Evolutionary conservation across 92 coral and sea anemone genomes (phyloP).

Genomic region (Porites evermanni): DNA sequence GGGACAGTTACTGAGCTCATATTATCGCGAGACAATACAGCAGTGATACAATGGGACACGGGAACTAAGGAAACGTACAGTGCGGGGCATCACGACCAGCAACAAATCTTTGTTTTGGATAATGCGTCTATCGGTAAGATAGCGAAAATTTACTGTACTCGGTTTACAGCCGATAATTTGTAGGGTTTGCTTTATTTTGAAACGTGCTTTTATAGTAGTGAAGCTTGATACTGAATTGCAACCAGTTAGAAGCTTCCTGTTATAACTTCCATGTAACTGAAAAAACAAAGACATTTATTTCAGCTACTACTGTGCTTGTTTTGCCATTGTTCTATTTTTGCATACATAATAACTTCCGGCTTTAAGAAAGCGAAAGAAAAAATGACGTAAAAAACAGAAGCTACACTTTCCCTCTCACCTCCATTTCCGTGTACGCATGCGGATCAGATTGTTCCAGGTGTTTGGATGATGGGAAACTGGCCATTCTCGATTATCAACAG

Average conservation of each 20-base stretch:
- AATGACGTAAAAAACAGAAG: too few relatives aligned
- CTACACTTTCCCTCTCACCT: too few relatives aligned
- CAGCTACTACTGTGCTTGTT: too few relatives aligned
- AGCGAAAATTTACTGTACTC: neutral
- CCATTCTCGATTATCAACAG: too few relatives aligned
- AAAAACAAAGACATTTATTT: too few relatives aligned
- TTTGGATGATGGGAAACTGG: too few relatives aligned
- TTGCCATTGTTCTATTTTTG: too few relatives aligned
- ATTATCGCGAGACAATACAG: constrained; percentile 26
- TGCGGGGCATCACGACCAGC: constrained; percentile 27
- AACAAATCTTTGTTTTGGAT: constrained; percentile 39
- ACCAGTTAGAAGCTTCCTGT: too few relatives aligned
- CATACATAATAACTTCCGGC: neutral
- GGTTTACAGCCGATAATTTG: neutral
- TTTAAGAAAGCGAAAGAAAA: neutral
- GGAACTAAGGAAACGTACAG: constrained; percentile 32
- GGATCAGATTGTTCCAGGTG: too few relatives aligned
- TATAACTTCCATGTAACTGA: too few relatives aligned
- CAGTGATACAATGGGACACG: constrained; percentile 47
- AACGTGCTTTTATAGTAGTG: neutral
- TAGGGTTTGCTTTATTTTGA: neutral
- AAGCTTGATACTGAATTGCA: too few relatives aligned
- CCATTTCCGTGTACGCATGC: too few relatives aligned
- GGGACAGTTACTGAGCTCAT: constrained; percentile 49
- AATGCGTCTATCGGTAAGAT: constrained; percentile 39